Base-by-base conservation (phyloP, 2,113 vertebrate species). In the Sander vitreus region DNA sequence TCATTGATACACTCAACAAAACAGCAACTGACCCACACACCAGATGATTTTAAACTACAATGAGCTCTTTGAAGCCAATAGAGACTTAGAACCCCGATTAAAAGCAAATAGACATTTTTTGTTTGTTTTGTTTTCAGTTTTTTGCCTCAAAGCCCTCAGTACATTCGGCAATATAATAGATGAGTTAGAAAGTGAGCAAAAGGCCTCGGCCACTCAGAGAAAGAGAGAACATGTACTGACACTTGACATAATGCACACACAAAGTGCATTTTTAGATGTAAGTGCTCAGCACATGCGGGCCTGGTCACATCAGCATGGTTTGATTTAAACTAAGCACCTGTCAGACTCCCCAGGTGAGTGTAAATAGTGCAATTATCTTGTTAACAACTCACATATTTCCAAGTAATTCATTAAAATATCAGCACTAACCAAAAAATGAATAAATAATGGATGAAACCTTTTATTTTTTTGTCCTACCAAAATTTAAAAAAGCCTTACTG, bases 121-220 rank as follows among this genome's bases (percentile, higher is more conserved):
- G n/a, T n/a, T n/a, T n/a, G n/a, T n/a, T n/a, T n/a, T n/a, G n/a
- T n/a, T n/a, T n/a, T n/a, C n/a, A n/a, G n/a, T n/a, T n/a, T n/a
- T n/a, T n/a, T n/a, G n/a, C n/a, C n/a, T n/a, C 16, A 16, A 5
- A 69, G 9, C 2, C 59, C 65, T 30, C 21, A 51, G 5, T 30
- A 53, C 64, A 64, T 47, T 18, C 48, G 23, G 3, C 15, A 15
- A 7, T 18, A 6, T 27, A 25, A 3, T 4, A 45, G 9, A 1
- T 9, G 0, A 36, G 23, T 59, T 36, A 53, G 33, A 53, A 6
- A 27, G 4, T 8, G 59, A 60, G 27, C 33, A 60, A 67, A 80
- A 80, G 73, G 83, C 83, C 83, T 66, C 66, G 11, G n/a, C 2
- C 6, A 18, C 23, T 23, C 63, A 39, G n/a, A 23, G 45, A 16